A percentile compares a stretch with the other conserved stretches of the same genome.
These are phyloP conservation scores for Heterodera carotae DNA, from an alignment of 1,140 invertebrate genomes.

Conservation along the genomic window DNA sequence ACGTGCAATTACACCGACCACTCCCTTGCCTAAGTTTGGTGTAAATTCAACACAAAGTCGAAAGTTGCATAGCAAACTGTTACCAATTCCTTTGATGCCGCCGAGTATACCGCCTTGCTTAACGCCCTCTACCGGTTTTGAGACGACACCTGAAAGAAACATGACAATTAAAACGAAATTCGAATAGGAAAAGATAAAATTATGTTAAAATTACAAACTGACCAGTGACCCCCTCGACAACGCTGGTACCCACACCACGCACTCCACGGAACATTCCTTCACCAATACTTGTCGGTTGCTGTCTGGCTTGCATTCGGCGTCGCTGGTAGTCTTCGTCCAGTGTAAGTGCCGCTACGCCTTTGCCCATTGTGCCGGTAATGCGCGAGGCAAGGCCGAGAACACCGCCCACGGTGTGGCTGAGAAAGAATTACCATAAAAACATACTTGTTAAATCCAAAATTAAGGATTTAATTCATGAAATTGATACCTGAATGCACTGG, in stretches of 20 bases:
- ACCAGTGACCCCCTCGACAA: conserved; percentile 61
- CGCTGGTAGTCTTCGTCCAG: conserved; percentile 94
- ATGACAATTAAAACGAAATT: not conserved
- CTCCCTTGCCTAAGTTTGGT: conserved; percentile 90
- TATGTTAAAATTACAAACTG: not conserved
- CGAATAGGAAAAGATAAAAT: not conserved
- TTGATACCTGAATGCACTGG: conserved; percentile 31
- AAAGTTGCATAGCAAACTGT: no score
- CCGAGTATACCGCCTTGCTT: conserved; percentile 88
- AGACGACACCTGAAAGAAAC: conserved; percentile 76
- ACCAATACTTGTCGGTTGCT: conserved; percentile 81
- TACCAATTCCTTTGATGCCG: conserved; percentile 94
- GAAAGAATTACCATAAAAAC: no score
- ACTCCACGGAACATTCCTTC: conserved; percentile 89
- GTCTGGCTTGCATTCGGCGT: conserved; percentile 84
- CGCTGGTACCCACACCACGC: conserved; percentile 87
- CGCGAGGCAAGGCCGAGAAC: conserved; percentile 92
- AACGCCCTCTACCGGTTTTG: conserved; percentile 91
- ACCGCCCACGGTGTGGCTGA: conserved; percentile 88
- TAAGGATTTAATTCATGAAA: no score
- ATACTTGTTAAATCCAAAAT: no score
- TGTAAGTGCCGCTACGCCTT: conserved; percentile 90
- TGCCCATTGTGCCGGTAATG: conserved; percentile 80
- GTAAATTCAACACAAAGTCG: conserved; percentile 72
- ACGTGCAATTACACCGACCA: conserved; percentile 87